Conservation (phyloP, 1,140 invertebrate genomes). For the Drosophila ohnishii region DNA sequence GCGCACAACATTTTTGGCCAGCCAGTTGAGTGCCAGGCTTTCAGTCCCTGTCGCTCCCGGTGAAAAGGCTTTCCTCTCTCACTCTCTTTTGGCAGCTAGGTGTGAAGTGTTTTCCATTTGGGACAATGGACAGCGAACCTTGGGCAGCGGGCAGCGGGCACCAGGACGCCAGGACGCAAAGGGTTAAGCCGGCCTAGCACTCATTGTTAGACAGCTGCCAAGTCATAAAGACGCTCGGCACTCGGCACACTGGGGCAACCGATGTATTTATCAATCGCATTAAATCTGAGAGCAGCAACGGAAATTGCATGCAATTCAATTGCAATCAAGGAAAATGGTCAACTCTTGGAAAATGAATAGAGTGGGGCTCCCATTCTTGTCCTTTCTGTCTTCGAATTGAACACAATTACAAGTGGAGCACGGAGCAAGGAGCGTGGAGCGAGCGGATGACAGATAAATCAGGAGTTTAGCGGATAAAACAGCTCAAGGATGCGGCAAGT, state of each 20-base stretch:
- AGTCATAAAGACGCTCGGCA: conserved; percentile 49
- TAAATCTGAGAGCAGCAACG: conserved; percentile 63
- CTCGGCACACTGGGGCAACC: conserved; percentile 17
- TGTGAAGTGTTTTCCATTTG: conserved; percentile 60
- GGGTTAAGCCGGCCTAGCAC: conserved; percentile 48
- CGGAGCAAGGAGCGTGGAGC: background rate
- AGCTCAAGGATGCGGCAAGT: conserved; percentile 25
- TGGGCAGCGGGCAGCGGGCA: background rate
- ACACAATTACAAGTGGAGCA: conserved; percentile 29
- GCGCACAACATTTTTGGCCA: conserved; percentile 79
- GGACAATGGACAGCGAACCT: conserved; percentile 20
- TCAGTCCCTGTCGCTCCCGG: conserved; percentile 28
- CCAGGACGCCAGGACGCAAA: conserved; percentile 12
- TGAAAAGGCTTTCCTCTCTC: conserved; percentile 36
- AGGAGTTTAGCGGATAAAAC: conserved; percentile 31
- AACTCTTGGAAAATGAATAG: conserved; percentile 18
- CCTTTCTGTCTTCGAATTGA: background rate
- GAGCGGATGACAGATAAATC: conserved; percentile 42
- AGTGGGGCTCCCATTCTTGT: conserved; percentile 8
- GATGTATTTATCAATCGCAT: conserved; percentile 67
- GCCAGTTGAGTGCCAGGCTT: conserved; percentile 59
- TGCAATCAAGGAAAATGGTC: conserved; percentile 60
- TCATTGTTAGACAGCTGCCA: conserved; percentile 55
- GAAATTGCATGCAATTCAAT: conserved; percentile 77
- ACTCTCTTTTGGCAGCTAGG: conserved; percentile 62